phyloP scores from a whole-genome alignment of 2,888 invertebrate genomes.

The Calameuta idolon region DNA sequence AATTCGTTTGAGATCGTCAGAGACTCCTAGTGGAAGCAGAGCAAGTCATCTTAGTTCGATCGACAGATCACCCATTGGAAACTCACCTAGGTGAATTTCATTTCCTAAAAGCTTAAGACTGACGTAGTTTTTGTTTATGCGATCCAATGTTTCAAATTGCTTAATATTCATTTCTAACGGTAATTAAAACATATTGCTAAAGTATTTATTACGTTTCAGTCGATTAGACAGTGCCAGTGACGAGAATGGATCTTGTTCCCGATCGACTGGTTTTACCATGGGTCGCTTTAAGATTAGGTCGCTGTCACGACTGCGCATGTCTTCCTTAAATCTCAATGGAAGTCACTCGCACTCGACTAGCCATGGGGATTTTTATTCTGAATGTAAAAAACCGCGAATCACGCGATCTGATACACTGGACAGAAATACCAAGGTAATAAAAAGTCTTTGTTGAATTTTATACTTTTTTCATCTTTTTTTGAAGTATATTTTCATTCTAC shows the following conservation, averaged over 20 bases:
- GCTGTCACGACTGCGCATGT: slow-evolving; percentile 15
- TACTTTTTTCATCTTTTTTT: not conserved
- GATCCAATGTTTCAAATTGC: not conserved
- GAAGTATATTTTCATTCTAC: slow-evolving; percentile 8
- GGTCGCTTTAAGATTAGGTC: slow-evolving; percentile 12
- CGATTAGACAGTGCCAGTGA: not conserved
- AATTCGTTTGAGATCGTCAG: slow-evolving; percentile 17
- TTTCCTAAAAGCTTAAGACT: not conserved
- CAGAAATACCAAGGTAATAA: slow-evolving; percentile 36
- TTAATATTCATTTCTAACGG: not conserved
- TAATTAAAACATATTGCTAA: not conserved
- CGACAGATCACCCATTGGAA: slow-evolving; percentile 42
- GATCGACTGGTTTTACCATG: slow-evolving; percentile 46
- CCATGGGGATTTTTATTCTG: slow-evolving; percentile 5
- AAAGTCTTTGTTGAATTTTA: not conserved
- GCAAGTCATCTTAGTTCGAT: slow-evolving; percentile 38
- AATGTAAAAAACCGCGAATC: slow-evolving; percentile 28
- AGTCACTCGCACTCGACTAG: slow-evolving; percentile 17
- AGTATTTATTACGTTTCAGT: not conserved
- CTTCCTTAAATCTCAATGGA: slow-evolving; percentile 25
- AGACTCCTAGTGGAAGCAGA: slow-evolving; percentile 29
- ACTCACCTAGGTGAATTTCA: slow-evolving; percentile 38
- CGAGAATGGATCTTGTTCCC: slow-evolving; percentile 36
- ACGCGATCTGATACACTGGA: slow-evolving; percentile 39
- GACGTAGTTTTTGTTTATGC: not conserved